Base-by-base conservation (phyloP, 2,797 vertebrate genomes). In the Glossophaga mutica region DNA sequence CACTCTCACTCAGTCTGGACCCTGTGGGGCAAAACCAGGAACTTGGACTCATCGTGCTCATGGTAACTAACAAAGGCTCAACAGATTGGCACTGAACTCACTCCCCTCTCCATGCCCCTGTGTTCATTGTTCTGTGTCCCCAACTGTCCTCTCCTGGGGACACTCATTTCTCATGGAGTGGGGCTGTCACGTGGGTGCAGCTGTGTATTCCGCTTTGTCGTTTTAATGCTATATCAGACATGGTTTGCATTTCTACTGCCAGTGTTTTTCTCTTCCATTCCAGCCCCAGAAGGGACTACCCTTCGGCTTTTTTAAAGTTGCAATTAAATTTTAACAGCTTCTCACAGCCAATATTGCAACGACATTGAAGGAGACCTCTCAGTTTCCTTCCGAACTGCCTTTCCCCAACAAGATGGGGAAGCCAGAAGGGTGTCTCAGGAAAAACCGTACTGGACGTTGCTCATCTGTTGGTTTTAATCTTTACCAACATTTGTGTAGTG, bases 251-350 rank as follows among this genome's bases (percentile, higher is more conserved):
- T 59, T 77, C 26, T 4, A 29, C 81, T 57, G 26, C 48, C 16
- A 0, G 22, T 59, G 59, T 16, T 77, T 39, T 24, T 32, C 22
- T 73, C 44, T 42, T 50, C 48, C 55, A 15, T 68, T 76, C 62
- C 34, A 29, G 16, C 7, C 10, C 6, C 46, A 18, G 67, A 46
- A 93, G 67, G 68, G 57, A 68, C 26, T 55, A 6, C 18, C 9
- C 81, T 55, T 67, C 42, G 87, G 34, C 18, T 44, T 65, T 46
- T 71, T 67, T 55, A 42, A 91, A 86, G 48, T 62, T 52, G 6
- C 48, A 59, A 34, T 76, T 82, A 62, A 87, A 59, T 59, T 90
- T 81, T 82, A 94, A 87, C 50, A 87, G 42, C 83, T 59, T 39
- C 18, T 81, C 48, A 15, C 2, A 9, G 82, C 68, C 82, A 76